Conservation (phyloP, 2,797 vertebrate genomes). For the Neoniphon sammara region DNA sequence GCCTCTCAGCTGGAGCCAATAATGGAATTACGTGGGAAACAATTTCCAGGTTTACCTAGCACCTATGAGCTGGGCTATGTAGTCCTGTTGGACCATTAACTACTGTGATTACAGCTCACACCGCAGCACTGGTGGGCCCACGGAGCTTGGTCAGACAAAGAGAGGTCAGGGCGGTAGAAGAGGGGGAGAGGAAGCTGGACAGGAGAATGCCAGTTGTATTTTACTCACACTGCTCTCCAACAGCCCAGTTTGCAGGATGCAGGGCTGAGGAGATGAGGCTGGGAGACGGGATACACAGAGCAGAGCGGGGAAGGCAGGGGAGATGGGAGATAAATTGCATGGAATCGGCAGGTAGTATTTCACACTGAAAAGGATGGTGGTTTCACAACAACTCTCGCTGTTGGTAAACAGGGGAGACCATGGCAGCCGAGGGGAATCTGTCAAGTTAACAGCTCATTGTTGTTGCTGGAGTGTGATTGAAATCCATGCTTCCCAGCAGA, state of each 20-base stretch:
- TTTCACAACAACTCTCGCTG: constrained; percentile 44
- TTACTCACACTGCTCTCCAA: constrained; percentile 30
- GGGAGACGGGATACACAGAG: constrained; percentile 25
- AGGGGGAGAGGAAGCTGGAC: constrained; percentile 38
- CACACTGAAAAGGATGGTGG: constrained; percentile 32
- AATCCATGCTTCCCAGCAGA: constrained; percentile 34
- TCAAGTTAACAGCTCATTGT: constrained; percentile 55
- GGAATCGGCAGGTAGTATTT: constrained; percentile 41
- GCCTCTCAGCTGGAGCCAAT: constrained; percentile 17
- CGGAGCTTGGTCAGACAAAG: constrained; percentile 12
- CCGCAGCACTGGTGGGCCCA: constrained; percentile 25
- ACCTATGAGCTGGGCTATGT: constrained; percentile 40
- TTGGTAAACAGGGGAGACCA: constrained; percentile 45
- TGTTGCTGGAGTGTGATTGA: constrained; percentile 49
- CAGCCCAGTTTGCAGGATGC: constrained; percentile 9
- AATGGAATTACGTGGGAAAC: constrained; percentile 31
- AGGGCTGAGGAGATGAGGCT: constrained; percentile 37
- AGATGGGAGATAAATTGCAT: constrained; percentile 38
- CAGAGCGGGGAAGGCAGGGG: background rate
- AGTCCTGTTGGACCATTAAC: constrained; percentile 57
- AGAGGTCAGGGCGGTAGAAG: constrained; percentile 33
- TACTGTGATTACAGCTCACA: constrained; percentile 47
- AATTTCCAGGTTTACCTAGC: constrained; percentile 43
- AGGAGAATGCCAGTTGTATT: constrained; percentile 28
- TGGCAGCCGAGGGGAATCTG: constrained; percentile 39